Evolutionary conservation across 2,797 vertebrate genomes (phyloP).

Genomic region (Hephaestus fuliginosus): DNA sequence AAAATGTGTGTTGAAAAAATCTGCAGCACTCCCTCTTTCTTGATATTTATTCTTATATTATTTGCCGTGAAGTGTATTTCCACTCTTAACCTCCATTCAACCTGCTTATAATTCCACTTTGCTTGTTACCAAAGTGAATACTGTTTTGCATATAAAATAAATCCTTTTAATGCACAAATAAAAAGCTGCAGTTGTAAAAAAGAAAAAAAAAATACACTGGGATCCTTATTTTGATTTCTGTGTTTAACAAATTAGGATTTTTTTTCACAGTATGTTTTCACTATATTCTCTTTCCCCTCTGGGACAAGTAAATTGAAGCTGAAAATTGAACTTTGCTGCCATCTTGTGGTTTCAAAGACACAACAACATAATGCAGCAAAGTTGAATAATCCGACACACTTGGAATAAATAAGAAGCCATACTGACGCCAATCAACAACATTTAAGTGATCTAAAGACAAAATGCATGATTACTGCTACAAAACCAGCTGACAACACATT

Average conservation of each 20-base stretch:
- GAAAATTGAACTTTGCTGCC: constrained; percentile 34
- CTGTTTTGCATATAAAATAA: neutral
- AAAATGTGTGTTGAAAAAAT: neutral
- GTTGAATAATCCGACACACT: neutral
- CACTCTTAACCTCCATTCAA: neutral
- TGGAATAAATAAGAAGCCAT: neutral
- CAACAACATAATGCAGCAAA: neutral
- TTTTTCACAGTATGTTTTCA: neutral
- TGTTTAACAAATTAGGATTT: neutral
- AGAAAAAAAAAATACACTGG: neutral
- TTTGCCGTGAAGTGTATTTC: neutral
- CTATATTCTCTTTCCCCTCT: too few species aligned
- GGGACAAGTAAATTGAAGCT: too few species aligned
- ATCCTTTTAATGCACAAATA: neutral
- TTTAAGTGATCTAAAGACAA: neutral
- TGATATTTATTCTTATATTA: neutral
- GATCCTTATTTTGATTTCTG: neutral
- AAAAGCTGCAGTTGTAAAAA: accelerated
- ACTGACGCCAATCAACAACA: neutral
- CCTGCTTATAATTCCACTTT: neutral
- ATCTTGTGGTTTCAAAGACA: constrained; percentile 49
- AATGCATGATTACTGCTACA: neutral
- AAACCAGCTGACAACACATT: neutral
- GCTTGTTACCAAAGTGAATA: neutral
- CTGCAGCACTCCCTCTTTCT: neutral